Evolutionary conservation across 2,113 vertebrate species (phyloP).

Genomic region (Thalassarche chlororhynchos): DNA sequence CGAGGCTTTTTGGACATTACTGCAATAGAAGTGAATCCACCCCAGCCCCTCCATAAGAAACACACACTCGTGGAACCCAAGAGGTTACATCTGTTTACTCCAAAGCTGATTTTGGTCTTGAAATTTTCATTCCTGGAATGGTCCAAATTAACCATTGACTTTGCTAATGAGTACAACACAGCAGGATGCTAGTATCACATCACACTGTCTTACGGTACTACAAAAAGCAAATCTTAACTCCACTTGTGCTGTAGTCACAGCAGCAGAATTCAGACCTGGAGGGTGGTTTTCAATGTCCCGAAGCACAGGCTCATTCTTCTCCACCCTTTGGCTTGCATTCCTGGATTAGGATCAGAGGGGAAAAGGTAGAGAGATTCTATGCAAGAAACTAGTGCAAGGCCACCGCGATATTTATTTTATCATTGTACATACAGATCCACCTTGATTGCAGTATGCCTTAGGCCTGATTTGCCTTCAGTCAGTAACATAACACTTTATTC

Average conservation of each 20-base stretch:
- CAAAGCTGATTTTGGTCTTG: background rate
- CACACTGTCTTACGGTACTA: fast-evolving
- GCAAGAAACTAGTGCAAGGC: background rate
- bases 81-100: background rate
- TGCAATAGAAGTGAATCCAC: background rate
- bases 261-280: background rate
- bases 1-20: background rate
- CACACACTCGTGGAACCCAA: background rate
- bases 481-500: background rate
- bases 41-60: background rate
- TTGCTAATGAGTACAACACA: background rate
- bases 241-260: background rate
- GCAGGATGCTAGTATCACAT: background rate
- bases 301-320: background rate
- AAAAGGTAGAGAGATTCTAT: background rate
- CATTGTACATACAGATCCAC: background rate
- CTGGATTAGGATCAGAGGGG: background rate
- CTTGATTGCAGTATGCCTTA: background rate
- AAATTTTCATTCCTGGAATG: background rate
- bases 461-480: background rate
- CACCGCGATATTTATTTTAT: background rate
- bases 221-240: background rate
- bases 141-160: background rate
- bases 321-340: background rate
- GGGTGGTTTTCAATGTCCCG: background rate